phyloP scores from a whole-genome alignment of 1,140 invertebrate species.

The Adelges cooleyi region DNA sequence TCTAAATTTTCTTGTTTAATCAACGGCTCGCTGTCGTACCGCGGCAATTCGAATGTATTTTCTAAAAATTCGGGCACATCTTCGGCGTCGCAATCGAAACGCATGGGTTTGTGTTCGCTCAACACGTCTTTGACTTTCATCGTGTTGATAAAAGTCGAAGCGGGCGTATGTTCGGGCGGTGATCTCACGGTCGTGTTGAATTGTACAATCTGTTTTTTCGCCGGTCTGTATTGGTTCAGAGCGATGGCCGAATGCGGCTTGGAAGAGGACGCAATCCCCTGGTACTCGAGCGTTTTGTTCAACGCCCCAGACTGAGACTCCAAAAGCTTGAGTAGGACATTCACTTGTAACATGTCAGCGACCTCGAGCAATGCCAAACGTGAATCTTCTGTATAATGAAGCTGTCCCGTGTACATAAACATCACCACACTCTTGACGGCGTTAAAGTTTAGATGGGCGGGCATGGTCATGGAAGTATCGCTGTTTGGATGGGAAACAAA shows the following conservation, averaged over 20 bases:
- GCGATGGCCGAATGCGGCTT: conserved; percentile 18
- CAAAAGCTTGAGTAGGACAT: conserved; percentile 3
- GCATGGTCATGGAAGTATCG: conserved; percentile 17
- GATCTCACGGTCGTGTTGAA: neutral
- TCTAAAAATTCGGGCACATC: conserved; percentile 13
- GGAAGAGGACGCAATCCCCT: neutral
- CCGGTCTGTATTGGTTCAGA: conserved; percentile 13
- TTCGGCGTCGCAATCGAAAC: conserved; percentile 6
- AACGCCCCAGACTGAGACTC: neutral
- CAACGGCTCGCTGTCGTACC: conserved; percentile 6
- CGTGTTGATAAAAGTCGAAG: conserved; percentile 18
- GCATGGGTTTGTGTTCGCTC: conserved; percentile 23
- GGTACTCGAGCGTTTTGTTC: neutral
- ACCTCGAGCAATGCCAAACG: neutral
- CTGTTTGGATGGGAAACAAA: conserved; percentile 10
- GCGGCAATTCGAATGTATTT: conserved; percentile 4
- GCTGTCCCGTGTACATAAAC: conserved; percentile 22
- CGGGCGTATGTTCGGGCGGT: conserved; percentile 1
- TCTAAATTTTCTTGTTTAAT: conserved; percentile 18
- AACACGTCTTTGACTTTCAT: conserved; percentile 24
- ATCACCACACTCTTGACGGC: conserved; percentile 11
- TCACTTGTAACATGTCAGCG: conserved; percentile 19
- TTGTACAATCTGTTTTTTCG: neutral
- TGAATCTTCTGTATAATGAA: neutral
- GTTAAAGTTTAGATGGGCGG: conserved; percentile 4